Evolutionary conservation across 2,888 invertebrate species (phyloP), one percentile per base, ranked within the genome.

Genomic region (Linnaemya vulpina): DNA sequence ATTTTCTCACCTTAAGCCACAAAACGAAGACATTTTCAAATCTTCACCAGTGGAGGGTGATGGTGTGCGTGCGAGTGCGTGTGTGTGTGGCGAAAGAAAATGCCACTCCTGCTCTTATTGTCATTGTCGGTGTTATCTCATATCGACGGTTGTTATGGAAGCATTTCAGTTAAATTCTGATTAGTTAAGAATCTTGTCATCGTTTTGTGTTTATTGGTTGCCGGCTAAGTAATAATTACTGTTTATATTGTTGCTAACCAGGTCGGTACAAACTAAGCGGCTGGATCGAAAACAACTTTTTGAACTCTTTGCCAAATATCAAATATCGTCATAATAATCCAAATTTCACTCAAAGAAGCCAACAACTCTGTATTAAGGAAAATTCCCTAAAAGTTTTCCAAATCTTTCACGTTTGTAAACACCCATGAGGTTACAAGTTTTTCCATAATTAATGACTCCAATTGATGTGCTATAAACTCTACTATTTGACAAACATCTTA

Each of bases 161-260:
- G 58, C 65, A 73, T 77, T 43, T 65, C 60, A 83, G 77, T 73
- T 73, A 60, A 73, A 77, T 77, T 67, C 55, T 65, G 77, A 83
- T 77, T 77, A 68, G 73, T 77, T 79, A 73, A 79, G 62, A 35
- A 70, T 62, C 70, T 67, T 74, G 51, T 73, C 46, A 65, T 65
- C 30, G 53, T 79, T 30, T 35, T 77, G 51, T 55, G 65, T 76
- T 67, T 76, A 67, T 76, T 58, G 65, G 67, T 46, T 46, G 25
- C 13, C 30, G 46, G 60, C 17, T n/a, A 49, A 15, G 35, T 46
- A 43, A 30, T 46, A 43, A 30, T 40, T 58, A 20, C 17, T 38
- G 11, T 67, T 76, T 76, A 30, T 58, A 11, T 30, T 55, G 0
- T 46, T 5, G 4, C n/a, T 22, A 3, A 22, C 3, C 43, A 55